These are phyloP conservation scores for Lacerta agilis DNA, from an alignment of 2,797 vertebrate genomes.

Conservation along the genomic window DNA sequence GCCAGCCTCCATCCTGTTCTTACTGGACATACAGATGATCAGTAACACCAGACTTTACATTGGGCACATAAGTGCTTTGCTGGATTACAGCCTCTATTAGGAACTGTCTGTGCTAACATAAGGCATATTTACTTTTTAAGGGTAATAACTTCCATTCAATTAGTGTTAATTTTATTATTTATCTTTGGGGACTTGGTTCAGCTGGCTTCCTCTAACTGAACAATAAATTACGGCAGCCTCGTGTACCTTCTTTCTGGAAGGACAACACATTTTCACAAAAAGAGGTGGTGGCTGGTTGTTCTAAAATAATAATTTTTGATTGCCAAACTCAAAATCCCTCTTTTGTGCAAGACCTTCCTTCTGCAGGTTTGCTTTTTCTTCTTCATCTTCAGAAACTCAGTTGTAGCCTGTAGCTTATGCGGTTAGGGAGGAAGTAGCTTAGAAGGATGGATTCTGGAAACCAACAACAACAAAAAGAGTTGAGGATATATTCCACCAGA, in stretches of 20 bases:
- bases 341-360: conserved; percentile 20
- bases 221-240: conserved; percentile 34
- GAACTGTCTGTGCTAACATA: conserved; percentile 24
- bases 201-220: neutral
- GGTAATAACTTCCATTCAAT: conserved; percentile 29
- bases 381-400: conserved; percentile 1
- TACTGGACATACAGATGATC: conserved; percentile 17
- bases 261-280: conserved; percentile 12
- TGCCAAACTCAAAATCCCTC: neutral
- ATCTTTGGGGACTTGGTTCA: conserved; percentile 17
- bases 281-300: neutral
- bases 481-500: neutral
- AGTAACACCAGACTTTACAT: conserved; percentile 36
- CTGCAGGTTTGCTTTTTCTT: neutral
- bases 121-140: conserved; percentile 36
- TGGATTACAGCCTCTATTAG: conserved; percentile 30
- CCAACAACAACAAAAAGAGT: conserved; percentile 1
- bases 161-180: conserved; percentile 27
- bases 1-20: conserved; percentile 13
- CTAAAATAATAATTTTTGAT: neutral
- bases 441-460: conserved; percentile 3
- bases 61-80: conserved; percentile 2
- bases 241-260: conserved; percentile 29
- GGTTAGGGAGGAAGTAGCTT: neutral
- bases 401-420: neutral